Evolutionary conservation across 2,113 vertebrate species (phyloP).

Genomic region (Heteronetta atricapilla): DNA sequence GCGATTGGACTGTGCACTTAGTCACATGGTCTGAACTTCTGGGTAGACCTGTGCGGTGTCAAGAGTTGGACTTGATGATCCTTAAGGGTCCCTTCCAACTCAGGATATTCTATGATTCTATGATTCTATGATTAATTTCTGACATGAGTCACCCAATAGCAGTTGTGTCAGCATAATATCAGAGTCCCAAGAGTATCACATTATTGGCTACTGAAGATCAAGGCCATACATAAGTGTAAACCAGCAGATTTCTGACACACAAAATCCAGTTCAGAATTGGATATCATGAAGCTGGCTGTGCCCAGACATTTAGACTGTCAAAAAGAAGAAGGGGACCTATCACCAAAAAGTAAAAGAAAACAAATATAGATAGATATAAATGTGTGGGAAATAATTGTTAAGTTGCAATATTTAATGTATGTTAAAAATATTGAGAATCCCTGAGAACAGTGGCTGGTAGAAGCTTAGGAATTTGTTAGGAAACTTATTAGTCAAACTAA

Average conservation of each 20-base stretch:
- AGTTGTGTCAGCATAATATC: neutral
- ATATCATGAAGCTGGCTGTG: neutral
- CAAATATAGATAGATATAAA: neutral
- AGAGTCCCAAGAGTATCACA: neutral
- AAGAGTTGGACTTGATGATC: too few relatives aligned
- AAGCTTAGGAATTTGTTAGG: neutral
- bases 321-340: neutral
- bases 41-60: too few relatives aligned
- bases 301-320: neutral
- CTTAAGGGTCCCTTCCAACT: too few relatives aligned
- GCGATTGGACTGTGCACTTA: too few relatives aligned
- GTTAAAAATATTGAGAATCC: neutral
- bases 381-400: neutral
- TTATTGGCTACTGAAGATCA: neutral
- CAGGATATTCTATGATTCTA: too few relatives aligned
- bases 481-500: neutral
- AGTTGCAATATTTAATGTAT: neutral
- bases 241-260: neutral
- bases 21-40: too few relatives aligned
- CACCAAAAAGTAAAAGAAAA: neutral
- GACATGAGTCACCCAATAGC: neutral
- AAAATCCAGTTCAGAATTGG: neutral
- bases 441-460: neutral
- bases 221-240: neutral
- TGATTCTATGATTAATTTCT: too few relatives aligned